Evolutionary conservation across 2,797 vertebrate species (phyloP).

Genomic region (Ficedula albicollis): DNA sequence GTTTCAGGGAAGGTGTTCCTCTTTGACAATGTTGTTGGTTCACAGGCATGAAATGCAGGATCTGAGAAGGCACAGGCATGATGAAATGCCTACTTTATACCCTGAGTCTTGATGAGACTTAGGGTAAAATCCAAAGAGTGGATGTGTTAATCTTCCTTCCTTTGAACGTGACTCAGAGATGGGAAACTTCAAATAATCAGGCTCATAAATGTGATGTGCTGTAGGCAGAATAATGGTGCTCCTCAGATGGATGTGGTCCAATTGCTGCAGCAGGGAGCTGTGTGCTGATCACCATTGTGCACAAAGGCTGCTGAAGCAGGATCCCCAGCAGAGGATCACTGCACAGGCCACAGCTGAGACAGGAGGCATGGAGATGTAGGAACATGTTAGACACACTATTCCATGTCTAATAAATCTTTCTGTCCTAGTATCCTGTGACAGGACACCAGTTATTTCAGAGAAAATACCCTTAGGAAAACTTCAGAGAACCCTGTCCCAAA

Average conservation of each 20-base stretch:
- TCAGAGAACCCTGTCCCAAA: background rate
- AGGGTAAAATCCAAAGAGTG: background rate
- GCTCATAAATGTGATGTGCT: background rate
- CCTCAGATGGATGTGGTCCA: background rate
- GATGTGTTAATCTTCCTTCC: background rate
- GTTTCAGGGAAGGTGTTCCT: background rate
- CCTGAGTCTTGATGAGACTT: background rate
- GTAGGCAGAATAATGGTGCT: background rate
- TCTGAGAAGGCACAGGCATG: background rate
- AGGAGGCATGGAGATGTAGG: background rate
- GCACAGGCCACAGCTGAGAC: background rate
- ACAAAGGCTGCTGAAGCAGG: background rate
- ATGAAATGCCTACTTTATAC: background rate
- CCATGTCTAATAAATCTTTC: background rate
- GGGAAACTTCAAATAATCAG: background rate
- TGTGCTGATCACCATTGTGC: rapidly evolving
- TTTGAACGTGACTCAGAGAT: background rate
- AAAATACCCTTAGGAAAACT: background rate
- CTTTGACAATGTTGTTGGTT: background rate
- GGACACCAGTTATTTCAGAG: background rate
- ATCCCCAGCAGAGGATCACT: background rate
- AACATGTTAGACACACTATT: background rate
- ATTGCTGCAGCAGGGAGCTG: background rate
- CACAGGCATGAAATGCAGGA: background rate
- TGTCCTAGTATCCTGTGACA: background rate